Evolutionary conservation across 2,888 invertebrate species (phyloP), one percentile per base, ranked within the genome.

Genomic region (Apodemia mormo): DNA sequence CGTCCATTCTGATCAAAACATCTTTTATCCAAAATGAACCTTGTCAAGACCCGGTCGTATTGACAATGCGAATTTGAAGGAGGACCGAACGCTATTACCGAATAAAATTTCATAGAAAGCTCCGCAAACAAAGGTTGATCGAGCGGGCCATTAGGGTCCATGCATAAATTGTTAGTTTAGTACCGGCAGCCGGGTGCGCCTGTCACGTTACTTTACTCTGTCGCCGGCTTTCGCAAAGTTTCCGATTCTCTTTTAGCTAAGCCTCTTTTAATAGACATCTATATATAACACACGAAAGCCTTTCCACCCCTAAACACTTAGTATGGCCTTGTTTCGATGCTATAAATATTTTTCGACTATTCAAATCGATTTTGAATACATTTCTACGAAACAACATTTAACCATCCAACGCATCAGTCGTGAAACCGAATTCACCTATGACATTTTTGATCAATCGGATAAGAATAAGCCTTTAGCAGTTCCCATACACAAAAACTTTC

Each of bases 21-120:
- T 61, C 61, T 61, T 61, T 61, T 61, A 61, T 61, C 61, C 30
- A 61, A 61, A 30, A 61, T 61, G 61, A 61, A 61, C 61, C 56
- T 58, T 40, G 37, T 66, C 69, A 70, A 65, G 74, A 78, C 76
- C 73, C 79, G 49, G 49, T 12, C 49, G 79, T 82, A 81, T 84
- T 82, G 82, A 80, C 83, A 81, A 77, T 78, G 77, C 75, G 77
- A 80, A 81, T 81, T 79, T 79, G 77, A 78, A 76, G 80, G 77
- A 78, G 82, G 80, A 80, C 79, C 80, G 81, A 76, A 81, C 75
- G 83, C 87, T 85, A 85, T 90, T 87, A 88, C 83, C 85, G 90
- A 92, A 92, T 92, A 91, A 92, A 91, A 91, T 92, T 91, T 89
- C 90, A 91, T 88, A 90, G 90, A 93, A 92, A 93, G 92, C 89